phyloP scores from a whole-genome alignment of 2,888 invertebrate genomes.

The Tetragonisca angustula region DNA sequence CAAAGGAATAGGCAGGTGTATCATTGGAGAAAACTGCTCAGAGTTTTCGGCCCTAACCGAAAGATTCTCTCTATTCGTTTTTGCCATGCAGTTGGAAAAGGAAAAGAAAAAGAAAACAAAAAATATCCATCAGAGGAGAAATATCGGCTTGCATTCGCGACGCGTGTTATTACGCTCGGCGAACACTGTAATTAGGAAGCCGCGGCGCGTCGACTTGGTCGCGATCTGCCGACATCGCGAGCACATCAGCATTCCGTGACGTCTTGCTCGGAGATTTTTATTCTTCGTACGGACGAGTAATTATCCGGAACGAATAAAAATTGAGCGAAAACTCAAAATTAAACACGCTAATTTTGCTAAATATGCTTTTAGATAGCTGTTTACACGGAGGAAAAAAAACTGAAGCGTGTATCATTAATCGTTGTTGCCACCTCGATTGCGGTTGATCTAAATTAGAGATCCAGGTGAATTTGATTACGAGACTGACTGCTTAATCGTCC shows the following conservation, averaged over 20 bases:
- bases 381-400: background rate
- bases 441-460: constrained; percentile 6
- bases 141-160: constrained; percentile 1
- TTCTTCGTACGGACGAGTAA: background rate
- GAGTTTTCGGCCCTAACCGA: background rate
- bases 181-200: constrained; percentile 34
- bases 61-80: background rate
- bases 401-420: background rate
- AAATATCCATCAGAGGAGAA: background rate
- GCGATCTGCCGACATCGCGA: constrained; percentile 14
- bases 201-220: constrained; percentile 8
- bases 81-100: background rate
- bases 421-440: background rate
- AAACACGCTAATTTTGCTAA: background rate
- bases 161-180: constrained; percentile 31
- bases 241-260: constrained; percentile 31
- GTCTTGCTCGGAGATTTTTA: background rate
- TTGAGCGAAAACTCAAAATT: background rate
- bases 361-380: background rate
- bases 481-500: background rate
- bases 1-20: background rate
- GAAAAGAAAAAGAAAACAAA: no score
- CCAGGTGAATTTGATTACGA: background rate
- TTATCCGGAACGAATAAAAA: background rate
- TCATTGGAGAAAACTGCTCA: background rate